A percentile compares a stretch with the other conserved stretches of the same genome.
Conservation (phyloP, 2,797 vertebrate genomes). For the Rhinogobio ventralis region DNA sequence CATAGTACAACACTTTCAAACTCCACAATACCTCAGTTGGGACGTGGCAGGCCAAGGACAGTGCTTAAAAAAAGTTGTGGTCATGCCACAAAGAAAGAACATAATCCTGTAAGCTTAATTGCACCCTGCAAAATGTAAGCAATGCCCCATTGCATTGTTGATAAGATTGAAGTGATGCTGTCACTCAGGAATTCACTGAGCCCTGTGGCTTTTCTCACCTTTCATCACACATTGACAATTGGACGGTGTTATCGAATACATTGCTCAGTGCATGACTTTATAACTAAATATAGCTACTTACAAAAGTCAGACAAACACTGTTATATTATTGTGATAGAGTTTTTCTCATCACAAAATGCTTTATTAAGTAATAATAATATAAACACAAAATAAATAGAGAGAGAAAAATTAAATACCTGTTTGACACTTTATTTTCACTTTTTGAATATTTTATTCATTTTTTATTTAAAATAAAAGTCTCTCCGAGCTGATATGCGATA, state of each 20-base stretch:
- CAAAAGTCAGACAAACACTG: constrained; percentile 25
- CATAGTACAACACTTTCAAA: neutral
- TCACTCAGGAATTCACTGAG: constrained; percentile 41
- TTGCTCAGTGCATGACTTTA: constrained; percentile 38
- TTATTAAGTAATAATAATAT: neutral
- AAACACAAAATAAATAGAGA: neutral
- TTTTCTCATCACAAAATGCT: neutral
- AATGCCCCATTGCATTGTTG: neutral
- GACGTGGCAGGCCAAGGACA: neutral
- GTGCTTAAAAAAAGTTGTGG: neutral
- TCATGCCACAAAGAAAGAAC: constrained; percentile 11
- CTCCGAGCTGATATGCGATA: neutral
- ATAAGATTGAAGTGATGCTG: constrained; percentile 10
- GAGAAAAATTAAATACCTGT: neutral
- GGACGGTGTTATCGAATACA: constrained; percentile 34
- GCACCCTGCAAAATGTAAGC: neutral
- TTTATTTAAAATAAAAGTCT: too few species aligned
- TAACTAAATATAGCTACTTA: constrained; percentile 45
- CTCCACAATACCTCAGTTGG: neutral
- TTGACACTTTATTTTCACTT: too few species aligned
- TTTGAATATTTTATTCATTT: too few species aligned
- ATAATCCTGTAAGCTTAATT: constrained; percentile 28
- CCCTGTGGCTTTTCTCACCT: constrained; percentile 27
- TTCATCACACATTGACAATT: neutral
- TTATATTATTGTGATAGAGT: neutral